Percentiles rank a stretch among this genome's conserved stretches.
These are phyloP conservation scores for Drosophila algonquin DNA, from an alignment of 2,888 invertebrate genomes.

Conservation along the genomic window DNA sequence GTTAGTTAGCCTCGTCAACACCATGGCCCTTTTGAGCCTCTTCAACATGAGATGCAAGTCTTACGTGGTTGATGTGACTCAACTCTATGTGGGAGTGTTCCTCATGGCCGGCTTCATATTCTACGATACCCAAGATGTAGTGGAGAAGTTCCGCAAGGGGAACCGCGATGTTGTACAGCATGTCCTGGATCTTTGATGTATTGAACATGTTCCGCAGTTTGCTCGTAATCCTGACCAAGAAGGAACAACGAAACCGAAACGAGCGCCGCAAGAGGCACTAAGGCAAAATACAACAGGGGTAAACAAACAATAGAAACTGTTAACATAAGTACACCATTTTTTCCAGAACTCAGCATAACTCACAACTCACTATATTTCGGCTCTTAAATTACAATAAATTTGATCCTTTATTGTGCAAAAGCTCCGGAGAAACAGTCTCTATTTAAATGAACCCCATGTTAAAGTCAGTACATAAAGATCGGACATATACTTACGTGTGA, in stretches of 20 bases:
- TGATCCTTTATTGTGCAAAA: constrained; percentile 10
- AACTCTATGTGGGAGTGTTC: constrained; percentile 94
- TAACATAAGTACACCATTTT: background rate
- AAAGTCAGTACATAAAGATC: background rate
- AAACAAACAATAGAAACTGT: background rate
- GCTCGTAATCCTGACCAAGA: constrained; percentile 94
- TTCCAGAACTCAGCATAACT: constrained; percentile 5
- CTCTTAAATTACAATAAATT: constrained; percentile 34
- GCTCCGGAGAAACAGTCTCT: constrained; percentile 10
- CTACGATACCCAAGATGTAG: constrained; percentile 98
- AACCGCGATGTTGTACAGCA: constrained; percentile 97
- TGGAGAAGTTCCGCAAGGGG: constrained; percentile 95
- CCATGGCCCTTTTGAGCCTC: constrained; percentile 91
- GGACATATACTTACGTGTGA: too few species aligned
- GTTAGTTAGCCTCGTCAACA: constrained; percentile 91
- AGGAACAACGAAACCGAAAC: constrained; percentile 84
- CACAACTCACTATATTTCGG: constrained; percentile 34
- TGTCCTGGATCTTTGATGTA: constrained; percentile 95
- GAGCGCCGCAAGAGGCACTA: constrained; percentile 73
- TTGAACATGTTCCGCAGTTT: constrained; percentile 96
- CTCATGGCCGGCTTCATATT: constrained; percentile 97
- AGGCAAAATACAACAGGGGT: constrained; percentile 12
- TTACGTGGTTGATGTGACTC: constrained; percentile 89
- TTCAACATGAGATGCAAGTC: constrained; percentile 95
- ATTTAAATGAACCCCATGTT: constrained; percentile 25